phyloP scores from a whole-genome alignment of 2,797 vertebrate genomes.

The Trachurus trachurus region DNA sequence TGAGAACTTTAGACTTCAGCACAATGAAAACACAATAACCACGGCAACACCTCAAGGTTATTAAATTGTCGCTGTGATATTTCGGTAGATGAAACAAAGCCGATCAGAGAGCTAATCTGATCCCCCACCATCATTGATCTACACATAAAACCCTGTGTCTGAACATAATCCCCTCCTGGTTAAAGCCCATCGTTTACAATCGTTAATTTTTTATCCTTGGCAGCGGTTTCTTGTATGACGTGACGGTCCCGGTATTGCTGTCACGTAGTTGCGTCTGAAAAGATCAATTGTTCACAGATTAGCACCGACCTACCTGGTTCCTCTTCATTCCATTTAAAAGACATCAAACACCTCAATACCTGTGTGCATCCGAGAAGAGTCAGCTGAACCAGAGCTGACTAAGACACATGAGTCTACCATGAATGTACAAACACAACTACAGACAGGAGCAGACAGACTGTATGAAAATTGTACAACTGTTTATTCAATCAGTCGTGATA shows the following conservation, averaged over 20 bases:
- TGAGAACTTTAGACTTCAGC: background rate
- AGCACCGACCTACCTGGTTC: background rate
- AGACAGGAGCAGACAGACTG: background rate
- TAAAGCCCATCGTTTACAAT: background rate
- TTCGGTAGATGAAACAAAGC: background rate
- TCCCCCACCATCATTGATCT: no score
- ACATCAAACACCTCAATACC: background rate
- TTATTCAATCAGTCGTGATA: background rate
- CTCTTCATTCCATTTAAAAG: conserved; percentile 33
- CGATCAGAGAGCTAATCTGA: background rate
- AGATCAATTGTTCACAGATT: conserved; percentile 5
- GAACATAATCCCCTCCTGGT: background rate
- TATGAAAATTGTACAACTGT: background rate
- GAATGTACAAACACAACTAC: background rate
- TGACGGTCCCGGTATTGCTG: background rate
- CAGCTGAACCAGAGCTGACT: background rate
- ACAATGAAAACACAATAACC: background rate
- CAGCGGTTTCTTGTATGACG: conserved; percentile 12
- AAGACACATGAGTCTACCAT: background rate
- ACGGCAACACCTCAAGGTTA: background rate
- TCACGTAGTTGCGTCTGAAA: background rate
- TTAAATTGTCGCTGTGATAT: background rate
- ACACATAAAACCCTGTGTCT: background rate
- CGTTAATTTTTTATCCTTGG: background rate
- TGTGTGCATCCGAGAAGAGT: background rate